Conservation (phyloP, 2,888 invertebrate genomes). For the Globia sparganii region DNA sequence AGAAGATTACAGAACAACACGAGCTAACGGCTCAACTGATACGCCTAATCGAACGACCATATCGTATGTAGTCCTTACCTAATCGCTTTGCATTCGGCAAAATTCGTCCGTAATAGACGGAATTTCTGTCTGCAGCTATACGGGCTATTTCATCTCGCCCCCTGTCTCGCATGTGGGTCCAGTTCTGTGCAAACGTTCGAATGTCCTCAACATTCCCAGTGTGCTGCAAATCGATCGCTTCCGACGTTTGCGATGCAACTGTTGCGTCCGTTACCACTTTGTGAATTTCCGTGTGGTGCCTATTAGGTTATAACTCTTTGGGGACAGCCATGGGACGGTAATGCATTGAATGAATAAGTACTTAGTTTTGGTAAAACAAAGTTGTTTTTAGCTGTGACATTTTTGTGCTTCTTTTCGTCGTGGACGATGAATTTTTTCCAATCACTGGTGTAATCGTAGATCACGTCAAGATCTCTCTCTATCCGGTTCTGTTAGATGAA, state of each 20-base stretch:
- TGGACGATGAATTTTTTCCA: background rate
- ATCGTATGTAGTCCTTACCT: background rate
- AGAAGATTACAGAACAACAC: background rate
- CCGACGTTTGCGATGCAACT: slow-evolving; percentile 51
- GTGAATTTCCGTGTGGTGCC: slow-evolving; percentile 29
- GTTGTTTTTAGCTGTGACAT: background rate
- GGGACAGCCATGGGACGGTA: background rate
- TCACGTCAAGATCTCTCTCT: background rate
- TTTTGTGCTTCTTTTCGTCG: background rate
- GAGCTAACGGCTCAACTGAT: background rate
- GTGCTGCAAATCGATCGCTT: slow-evolving; percentile 53
- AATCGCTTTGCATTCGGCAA: background rate
- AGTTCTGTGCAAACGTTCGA: slow-evolving; percentile 12
- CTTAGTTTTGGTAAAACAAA: background rate
- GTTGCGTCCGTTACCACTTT: slow-evolving; percentile 39
- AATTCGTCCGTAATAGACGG: background rate
- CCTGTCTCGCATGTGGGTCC: slow-evolving; percentile 13
- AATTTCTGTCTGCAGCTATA: background rate
- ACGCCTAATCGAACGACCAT: no score
- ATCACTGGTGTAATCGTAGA: background rate
- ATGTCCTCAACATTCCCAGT: slow-evolving; percentile 33
- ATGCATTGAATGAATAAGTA: background rate
- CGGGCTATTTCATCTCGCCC: slow-evolving; percentile 18
- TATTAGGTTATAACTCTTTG: background rate
- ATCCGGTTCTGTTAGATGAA: background rate